These are phyloP conservation scores for Apus apus DNA, from an alignment of 2,113 vertebrate genomes.

Conservation along the genomic window DNA sequence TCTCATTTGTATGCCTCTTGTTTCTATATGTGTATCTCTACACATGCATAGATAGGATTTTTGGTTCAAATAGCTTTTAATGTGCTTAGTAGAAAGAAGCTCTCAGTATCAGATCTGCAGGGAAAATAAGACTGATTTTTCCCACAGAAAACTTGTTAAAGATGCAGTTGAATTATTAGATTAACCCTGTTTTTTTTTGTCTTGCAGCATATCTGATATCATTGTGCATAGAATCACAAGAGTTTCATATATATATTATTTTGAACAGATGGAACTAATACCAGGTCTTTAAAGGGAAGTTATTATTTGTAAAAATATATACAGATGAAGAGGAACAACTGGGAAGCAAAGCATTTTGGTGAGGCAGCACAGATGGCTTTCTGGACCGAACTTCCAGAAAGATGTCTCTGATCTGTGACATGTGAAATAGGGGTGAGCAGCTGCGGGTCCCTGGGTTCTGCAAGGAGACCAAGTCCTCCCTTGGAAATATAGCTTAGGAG, in stretches of 20 bases:
- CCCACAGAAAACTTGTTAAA: conserved; percentile 51
- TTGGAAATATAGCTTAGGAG: background rate
- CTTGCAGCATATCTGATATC: background rate
- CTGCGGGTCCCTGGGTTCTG: background rate
- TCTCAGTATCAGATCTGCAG: conserved; percentile 33
- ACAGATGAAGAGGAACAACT: conserved; percentile 24
- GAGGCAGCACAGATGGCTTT: background rate
- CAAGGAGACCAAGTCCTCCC: background rate
- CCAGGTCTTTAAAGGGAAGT: background rate
- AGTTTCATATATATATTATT: conserved; percentile 10
- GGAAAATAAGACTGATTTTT: conserved; percentile 62
- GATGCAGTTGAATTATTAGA: conserved; percentile 36
- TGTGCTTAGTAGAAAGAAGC: conserved; percentile 17
- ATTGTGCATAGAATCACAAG: background rate
- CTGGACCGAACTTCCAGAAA: background rate
- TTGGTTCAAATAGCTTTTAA: conserved; percentile 40
- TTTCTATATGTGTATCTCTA: background rate
- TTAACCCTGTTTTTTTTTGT: conserved; percentile 32
- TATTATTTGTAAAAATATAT: conserved; percentile 46
- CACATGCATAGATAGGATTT: background rate
- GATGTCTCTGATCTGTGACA: background rate
- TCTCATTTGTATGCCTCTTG: background rate
- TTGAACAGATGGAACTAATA: background rate
- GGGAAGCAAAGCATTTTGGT: background rate
- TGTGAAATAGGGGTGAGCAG: background rate